Conservation (phyloP, 2,797 vertebrate species). For the Vultur gryphus region DNA sequence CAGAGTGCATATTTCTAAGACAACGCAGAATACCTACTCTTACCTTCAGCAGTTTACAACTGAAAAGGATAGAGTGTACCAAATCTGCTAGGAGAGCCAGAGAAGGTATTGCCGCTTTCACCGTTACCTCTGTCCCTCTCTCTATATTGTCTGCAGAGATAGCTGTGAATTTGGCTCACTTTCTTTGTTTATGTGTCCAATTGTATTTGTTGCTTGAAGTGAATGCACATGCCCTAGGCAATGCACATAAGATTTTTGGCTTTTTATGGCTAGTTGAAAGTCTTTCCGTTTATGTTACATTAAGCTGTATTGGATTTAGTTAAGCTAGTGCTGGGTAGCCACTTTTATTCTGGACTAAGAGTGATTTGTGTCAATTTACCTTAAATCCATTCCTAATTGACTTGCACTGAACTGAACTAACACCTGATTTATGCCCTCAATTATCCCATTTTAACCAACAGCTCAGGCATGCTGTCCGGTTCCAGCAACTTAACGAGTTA, state of each 20-base stretch:
- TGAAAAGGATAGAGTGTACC: not conserved
- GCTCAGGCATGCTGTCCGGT: not conserved
- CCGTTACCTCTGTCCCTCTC: not conserved
- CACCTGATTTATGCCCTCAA: not conserved
- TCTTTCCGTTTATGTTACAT: not conserved
- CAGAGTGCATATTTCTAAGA: not conserved
- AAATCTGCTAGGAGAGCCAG: not conserved
- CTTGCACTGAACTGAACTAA: not conserved
- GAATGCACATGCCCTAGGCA: not conserved
- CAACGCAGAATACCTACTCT: not conserved
- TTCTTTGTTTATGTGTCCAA: not conserved
- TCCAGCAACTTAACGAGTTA: not conserved
- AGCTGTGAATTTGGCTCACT: not conserved
- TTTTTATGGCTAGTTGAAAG: not conserved
- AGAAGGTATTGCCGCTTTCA: not conserved
- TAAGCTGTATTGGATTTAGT: constrained; percentile 20
- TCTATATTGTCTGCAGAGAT: not conserved
- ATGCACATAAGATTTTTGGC: not conserved
- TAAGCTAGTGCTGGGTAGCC: not conserved
- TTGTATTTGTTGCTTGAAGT: not conserved
- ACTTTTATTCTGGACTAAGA: not conserved
- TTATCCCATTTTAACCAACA: not conserved
- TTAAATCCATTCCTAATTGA: not conserved
- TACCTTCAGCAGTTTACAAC: not conserved
- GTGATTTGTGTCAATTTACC: not conserved